A percentile compares a stretch with the other conserved stretches of the same genome.
Evolutionary conservation across 2,797 vertebrate species (phyloP).

Genomic region (Crocidura indochinensis): DNA sequence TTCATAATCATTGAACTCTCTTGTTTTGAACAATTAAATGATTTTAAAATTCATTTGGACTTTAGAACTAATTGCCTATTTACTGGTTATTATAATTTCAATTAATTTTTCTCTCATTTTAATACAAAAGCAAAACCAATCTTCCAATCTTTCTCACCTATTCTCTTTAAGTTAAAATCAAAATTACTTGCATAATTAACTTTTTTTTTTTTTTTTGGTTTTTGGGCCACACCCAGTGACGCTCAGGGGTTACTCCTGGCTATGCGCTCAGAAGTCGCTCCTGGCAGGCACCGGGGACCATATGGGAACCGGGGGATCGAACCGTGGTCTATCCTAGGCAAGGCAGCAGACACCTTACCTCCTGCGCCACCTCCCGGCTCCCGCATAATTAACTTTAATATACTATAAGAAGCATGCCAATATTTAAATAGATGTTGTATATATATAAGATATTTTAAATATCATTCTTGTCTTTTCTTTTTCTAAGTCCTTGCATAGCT

Average conservation of each 20-base stretch:
- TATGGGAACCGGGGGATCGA: no score
- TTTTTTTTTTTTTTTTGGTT: no score
- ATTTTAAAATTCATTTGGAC: background rate
- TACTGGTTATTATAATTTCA: background rate
- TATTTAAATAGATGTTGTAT: background rate
- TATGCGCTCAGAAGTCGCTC: no score
- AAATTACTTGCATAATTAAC: background rate
- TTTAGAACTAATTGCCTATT: constrained; percentile 22
- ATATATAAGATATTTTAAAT: background rate
- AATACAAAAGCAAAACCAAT: background rate
- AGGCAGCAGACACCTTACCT: no score
- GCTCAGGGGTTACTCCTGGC: no score
- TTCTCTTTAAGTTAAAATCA: constrained; percentile 23
- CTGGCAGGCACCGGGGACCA: no score
- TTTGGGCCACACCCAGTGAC: no score
- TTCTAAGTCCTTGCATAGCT: background rate
- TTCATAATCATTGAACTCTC: background rate
- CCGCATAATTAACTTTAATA: background rate
- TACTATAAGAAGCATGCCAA: background rate
- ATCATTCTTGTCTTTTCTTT: no score
- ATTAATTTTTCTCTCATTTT: background rate
- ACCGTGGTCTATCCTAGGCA: no score
- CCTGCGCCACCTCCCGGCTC: no score
- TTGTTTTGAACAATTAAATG: constrained; percentile 17
- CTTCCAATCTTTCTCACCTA: background rate